Percentiles rank a stretch among this genome's conserved stretches.
These are phyloP conservation scores for Caligus rogercresseyi DNA, from an alignment of 1,140 invertebrate species.

Conservation along the genomic window DNA sequence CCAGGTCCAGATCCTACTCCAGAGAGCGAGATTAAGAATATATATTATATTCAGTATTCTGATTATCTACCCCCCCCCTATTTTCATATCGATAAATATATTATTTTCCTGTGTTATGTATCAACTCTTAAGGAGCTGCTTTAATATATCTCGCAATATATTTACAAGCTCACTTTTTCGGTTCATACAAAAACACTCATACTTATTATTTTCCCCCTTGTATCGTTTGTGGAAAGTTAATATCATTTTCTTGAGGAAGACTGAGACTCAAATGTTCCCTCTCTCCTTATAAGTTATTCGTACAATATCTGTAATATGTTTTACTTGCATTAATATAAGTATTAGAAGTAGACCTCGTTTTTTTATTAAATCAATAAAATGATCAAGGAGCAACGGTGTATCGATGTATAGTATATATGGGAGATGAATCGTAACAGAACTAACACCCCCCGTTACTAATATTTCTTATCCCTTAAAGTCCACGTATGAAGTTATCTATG, in stretches of 20 bases:
- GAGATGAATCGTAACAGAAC: too few relatives aligned
- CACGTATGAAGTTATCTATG: too few relatives aligned
- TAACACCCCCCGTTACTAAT: too few relatives aligned
- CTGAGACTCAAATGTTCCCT: not conserved
- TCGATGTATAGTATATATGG: too few relatives aligned
- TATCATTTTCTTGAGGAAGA: not conserved
- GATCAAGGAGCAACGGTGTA: too few relatives aligned
- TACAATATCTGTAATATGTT: not conserved
- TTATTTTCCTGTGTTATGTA: not conserved
- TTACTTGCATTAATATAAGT: not conserved
- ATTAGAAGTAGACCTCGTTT: too few relatives aligned
- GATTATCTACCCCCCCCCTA: too few relatives aligned
- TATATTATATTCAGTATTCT: too few relatives aligned
- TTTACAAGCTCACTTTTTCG: not conserved
- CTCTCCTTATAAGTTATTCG: not conserved
- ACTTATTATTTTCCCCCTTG: too few relatives aligned
- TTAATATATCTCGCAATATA: not conserved
- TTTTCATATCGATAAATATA: not conserved
- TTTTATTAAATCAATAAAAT: too few relatives aligned
- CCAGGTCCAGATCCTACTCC: constrained; percentile 29
- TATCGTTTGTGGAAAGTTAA: not conserved
- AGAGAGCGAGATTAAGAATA: not conserved
- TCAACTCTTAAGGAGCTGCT: not conserved
- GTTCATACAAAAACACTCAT: too few relatives aligned
- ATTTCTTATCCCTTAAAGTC: too few relatives aligned